Conservation (phyloP, 2,888 invertebrate genomes). For the Falcaria lacertinaria region DNA sequence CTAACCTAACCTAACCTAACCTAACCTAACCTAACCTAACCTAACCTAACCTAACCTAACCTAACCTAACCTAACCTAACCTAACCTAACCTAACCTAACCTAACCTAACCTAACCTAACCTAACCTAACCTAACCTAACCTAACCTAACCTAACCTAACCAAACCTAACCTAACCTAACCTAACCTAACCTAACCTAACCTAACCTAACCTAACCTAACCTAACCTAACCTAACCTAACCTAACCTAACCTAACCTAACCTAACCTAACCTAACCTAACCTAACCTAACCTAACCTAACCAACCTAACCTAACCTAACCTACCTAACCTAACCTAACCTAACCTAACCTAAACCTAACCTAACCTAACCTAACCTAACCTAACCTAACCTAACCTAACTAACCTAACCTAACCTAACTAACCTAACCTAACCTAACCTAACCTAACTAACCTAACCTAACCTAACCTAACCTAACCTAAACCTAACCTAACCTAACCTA, state of each 20-base stretch:
- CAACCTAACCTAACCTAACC: constrained; percentile 17
- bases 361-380: constrained; percentile 15
- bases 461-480: constrained; percentile 20
- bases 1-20: constrained; percentile 19
- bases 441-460: constrained; percentile 22
- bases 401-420: constrained; percentile 22
- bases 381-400: constrained; percentile 20
- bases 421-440: constrained; percentile 18
- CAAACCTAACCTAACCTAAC: constrained; percentile 17
- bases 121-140: constrained; percentile 12
- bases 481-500: constrained; percentile 19
- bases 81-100: constrained; percentile 5
- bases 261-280: constrained; percentile 19
- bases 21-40: constrained; percentile 14
- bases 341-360: constrained; percentile 15
- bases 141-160: constrained; percentile 11
- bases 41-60: constrained; percentile 15
- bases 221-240: constrained; percentile 18
- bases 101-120: constrained; percentile 10
- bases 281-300: constrained; percentile 18
- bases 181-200: constrained; percentile 19
- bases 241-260: constrained; percentile 19
- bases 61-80: constrained; percentile 9
- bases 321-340: constrained; percentile 18
- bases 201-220: constrained; percentile 17